Evolutionary conservation across 2,113 vertebrate species (phyloP).

Genomic region (Cichladusa arquata): DNA sequence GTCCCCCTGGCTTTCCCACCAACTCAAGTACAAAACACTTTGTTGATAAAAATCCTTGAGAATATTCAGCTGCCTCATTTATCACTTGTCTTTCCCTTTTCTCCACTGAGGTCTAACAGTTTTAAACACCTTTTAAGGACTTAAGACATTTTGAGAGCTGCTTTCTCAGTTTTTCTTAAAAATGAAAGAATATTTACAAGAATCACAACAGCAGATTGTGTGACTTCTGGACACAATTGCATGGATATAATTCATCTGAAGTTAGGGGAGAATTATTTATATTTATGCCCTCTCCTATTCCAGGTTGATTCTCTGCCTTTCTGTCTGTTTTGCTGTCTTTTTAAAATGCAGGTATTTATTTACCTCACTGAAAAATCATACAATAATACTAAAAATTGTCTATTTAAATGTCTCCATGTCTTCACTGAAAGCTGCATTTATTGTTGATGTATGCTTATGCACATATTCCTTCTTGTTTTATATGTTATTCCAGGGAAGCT

Average conservation of each 20-base stretch:
- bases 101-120: background rate
- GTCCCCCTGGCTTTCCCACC: background rate
- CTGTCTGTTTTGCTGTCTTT: rapidly evolving
- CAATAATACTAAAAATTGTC: background rate
- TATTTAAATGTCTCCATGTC: background rate
- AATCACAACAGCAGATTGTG: background rate
- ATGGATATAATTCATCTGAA: background rate
- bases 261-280: background rate
- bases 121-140: background rate
- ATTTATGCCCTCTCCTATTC: background rate
- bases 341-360: background rate
- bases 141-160: background rate
- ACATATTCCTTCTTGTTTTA: background rate
- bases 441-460: background rate
- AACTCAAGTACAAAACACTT: background rate
- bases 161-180: background rate
- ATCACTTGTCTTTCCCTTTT: background rate
- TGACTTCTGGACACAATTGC: background rate
- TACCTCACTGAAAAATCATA: background rate
- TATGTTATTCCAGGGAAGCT: background rate
- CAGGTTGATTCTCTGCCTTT: background rate
- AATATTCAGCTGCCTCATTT: background rate
- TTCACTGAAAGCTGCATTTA: background rate
- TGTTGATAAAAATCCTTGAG: background rate
- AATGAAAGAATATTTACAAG: background rate